Evolutionary conservation across 2,888 invertebrate genomes (phyloP).

Genomic region (Lycophotia porphyrea): DNA sequence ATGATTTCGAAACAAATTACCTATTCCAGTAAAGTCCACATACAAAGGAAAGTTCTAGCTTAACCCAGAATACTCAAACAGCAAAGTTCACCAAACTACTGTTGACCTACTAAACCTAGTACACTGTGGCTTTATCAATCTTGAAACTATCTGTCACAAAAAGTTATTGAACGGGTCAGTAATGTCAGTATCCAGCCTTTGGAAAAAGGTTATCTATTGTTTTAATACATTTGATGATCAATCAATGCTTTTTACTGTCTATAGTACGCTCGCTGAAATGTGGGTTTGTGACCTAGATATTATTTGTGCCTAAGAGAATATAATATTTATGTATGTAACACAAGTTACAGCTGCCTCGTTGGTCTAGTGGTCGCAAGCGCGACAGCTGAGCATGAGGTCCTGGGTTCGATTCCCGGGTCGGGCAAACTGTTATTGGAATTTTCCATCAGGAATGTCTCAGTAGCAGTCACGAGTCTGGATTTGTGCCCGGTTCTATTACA

Average conservation of each 20-base stretch:
- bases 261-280: neutral
- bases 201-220: slow-evolving; percentile 22
- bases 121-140: slow-evolving; percentile 47
- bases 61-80: neutral
- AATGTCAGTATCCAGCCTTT: neutral
- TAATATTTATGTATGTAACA: neutral
- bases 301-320: neutral
- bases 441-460: no score
- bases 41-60: neutral
- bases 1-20: neutral
- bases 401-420: no score
- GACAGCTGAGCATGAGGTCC: no score
- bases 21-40: no score
- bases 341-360: no score
- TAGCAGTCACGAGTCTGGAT: no score
- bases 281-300: neutral
- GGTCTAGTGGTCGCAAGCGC: no score
- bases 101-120: slow-evolving; percentile 6
- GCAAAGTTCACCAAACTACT: neutral
- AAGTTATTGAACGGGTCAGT: slow-evolving; percentile 42
- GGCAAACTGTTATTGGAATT: no score
- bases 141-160: slow-evolving; percentile 46
- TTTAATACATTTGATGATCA: slow-evolving; percentile 26
- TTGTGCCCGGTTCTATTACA: no score
- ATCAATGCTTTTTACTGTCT: slow-evolving; percentile 25